Evolutionary conservation across 2,797 vertebrate species (phyloP).

Genomic region (Buphagus erythrorhynchus): DNA sequence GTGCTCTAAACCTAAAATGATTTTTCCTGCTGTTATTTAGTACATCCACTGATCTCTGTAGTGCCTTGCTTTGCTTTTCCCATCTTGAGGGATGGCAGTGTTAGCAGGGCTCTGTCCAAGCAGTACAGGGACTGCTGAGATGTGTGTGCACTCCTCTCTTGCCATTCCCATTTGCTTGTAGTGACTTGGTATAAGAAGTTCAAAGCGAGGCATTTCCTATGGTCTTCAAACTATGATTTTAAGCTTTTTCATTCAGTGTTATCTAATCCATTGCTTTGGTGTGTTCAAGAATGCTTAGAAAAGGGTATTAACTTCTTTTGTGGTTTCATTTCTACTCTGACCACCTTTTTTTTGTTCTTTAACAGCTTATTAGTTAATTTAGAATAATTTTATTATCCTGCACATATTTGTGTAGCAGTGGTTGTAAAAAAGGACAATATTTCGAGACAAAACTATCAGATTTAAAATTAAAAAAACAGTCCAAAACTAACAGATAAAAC

Average conservation of each 20-base stretch:
- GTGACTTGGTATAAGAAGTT: not conserved
- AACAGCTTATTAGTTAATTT: not conserved
- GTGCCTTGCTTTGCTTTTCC: not conserved
- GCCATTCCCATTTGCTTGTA: not conserved
- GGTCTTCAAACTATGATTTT: not conserved
- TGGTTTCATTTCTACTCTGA: not conserved
- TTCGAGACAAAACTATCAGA: not conserved
- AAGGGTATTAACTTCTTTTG: not conserved
- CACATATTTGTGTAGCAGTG: fast-evolving
- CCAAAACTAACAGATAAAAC: not conserved
- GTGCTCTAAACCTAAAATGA: not conserved
- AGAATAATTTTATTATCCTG: not conserved
- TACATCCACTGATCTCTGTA: not conserved
- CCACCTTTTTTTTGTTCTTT: not conserved
- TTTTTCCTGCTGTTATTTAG: not conserved
- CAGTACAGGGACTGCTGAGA: not conserved
- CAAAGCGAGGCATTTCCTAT: not conserved
- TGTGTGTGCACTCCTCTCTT: not conserved
- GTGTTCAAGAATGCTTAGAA: not conserved
- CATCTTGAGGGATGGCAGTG: not conserved
- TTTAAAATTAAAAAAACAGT: not conserved
- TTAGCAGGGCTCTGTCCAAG: not conserved
- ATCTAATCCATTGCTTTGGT: not conserved
- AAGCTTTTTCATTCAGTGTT: not conserved
- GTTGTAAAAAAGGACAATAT: not conserved